A percentile compares a stretch with the other conserved stretches of the same genome.
Conservation (phyloP, 2,113 vertebrate species). For the Pogonocichla stellata region DNA sequence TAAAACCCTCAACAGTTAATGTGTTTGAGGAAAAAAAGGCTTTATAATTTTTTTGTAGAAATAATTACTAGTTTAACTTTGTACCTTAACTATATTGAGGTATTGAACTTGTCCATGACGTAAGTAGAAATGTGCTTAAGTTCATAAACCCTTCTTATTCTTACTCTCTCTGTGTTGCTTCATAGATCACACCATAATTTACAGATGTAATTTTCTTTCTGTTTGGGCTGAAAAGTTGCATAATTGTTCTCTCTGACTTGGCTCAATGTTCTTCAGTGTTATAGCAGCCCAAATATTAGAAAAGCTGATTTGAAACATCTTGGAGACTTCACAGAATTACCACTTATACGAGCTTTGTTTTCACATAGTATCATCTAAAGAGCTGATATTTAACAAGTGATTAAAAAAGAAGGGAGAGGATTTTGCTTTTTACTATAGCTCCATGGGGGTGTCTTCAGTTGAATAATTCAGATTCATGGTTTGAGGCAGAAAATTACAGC, state of each 20-base stretch:
- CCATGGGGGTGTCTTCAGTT: background rate
- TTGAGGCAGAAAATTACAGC: background rate
- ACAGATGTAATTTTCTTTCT: constrained; percentile 29
- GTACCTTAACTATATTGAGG: background rate
- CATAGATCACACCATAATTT: constrained; percentile 11
- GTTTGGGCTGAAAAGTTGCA: constrained; percentile 7
- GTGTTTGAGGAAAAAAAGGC: background rate
- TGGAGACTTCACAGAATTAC: background rate
- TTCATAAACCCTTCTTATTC: background rate
- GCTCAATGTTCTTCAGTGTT: constrained; percentile 70
- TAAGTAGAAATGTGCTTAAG: background rate
- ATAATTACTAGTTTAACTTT: background rate
- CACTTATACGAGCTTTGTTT: background rate
- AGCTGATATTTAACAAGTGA: background rate
- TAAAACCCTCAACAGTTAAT: background rate
- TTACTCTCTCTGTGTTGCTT: background rate
- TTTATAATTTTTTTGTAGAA: background rate
- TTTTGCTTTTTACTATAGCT: background rate
- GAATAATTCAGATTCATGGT: background rate
- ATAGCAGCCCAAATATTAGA: constrained; percentile 76
- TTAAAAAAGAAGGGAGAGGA: background rate
- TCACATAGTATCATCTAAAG: background rate
- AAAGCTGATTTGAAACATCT: constrained; percentile 60
- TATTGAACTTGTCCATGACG: background rate
- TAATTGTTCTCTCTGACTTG: constrained; percentile 71